Base-by-base conservation (phyloP, 2,797 vertebrate genomes). In the Geotrypetes seraphini region DNA sequence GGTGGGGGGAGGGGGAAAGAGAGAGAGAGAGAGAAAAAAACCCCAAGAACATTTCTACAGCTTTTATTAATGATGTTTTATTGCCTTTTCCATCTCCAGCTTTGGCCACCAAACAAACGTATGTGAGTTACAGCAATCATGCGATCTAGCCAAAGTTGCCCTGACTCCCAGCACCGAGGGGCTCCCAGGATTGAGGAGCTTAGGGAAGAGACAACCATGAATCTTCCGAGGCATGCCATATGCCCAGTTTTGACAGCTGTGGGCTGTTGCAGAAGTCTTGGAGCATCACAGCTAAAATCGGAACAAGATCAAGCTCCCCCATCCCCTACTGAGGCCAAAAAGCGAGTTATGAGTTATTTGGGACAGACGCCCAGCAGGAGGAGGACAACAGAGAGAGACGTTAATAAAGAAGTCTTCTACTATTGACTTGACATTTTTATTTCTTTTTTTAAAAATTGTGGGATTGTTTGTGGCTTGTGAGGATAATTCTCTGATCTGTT, bases 91-190 rank as follows among this genome's bases (percentile, higher is more conserved):
- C 71, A 63, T 66, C 43, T 74, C n/a, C 72, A 99, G 95, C 71
- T 10, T 62, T 90, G 83, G 85, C 88, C 53, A 90, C 89, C 69
- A 96, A 92, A 75, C 91, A 92, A 79, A 96, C 91, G 33, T 96
- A 95, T 25, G 93, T 96, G 78, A 91, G 86, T 82, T 96, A 96
- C 62, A 94, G 87, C 78, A 96, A 96, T 86, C 92, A 96, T 19
- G 89, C 90, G 36, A 91, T 94, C 80, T 96, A 89, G 78, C 60
- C 21, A 42, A 60, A 9, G 47, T 14, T 13, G 37, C n/a, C n/a
- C n/a, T n/a, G n/a, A n/a, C n/a, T n/a, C n/a, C n/a, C n/a, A 45
- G 64, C 38, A 54, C 47, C 46, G 50, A 38, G 47, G 51, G 61
- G 60, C 25, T 37, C 37, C n/a, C n/a, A n/a, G n/a, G n/a, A n/a